These are phyloP conservation scores for Meghimatium bilineatum DNA, from an alignment of 2,888 invertebrate genomes.

Conservation along the genomic window DNA sequence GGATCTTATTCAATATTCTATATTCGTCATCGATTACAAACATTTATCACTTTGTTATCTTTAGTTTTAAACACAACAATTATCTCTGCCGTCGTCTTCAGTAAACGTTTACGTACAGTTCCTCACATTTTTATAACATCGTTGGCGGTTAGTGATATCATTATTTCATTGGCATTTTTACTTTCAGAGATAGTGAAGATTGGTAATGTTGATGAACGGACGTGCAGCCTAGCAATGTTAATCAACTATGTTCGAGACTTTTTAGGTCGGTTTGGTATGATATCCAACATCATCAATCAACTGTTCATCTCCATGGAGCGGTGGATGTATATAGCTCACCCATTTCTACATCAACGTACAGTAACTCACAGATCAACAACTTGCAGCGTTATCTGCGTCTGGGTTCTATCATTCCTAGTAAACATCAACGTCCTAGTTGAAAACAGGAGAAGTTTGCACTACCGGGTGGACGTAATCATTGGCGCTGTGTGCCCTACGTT, in stretches of 20 bases:
- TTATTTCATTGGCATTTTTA: neutral
- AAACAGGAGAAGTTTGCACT: too few species aligned
- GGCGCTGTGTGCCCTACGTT: neutral
- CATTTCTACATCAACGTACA: slow-evolving; percentile 5
- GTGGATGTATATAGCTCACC: slow-evolving; percentile 24
- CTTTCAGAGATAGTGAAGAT: neutral
- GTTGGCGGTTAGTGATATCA: neutral
- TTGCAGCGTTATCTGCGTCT: neutral
- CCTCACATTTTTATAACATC: slow-evolving; percentile 14
- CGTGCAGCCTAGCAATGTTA: too few species aligned
- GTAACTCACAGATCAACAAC: neutral
- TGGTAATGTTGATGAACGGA: too few species aligned
- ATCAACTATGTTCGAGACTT: neutral
- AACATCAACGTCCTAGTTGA: neutral
- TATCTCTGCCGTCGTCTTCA: slow-evolving; percentile 1
- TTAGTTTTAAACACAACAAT: neutral
- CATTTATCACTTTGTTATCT: neutral
- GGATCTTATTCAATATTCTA: too few species aligned
- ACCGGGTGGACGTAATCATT: too few species aligned
- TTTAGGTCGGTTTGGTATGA: neutral
- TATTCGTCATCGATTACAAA: too few species aligned
- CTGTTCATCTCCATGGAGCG: slow-evolving; percentile 17
- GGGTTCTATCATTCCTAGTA: neutral
- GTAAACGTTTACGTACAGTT: neutral
- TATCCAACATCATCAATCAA: neutral